Evolutionary conservation across 2,888 invertebrate species (phyloP), one percentile per base, ranked within the genome.

Genomic region (Tanytarsus gracilentus): DNA sequence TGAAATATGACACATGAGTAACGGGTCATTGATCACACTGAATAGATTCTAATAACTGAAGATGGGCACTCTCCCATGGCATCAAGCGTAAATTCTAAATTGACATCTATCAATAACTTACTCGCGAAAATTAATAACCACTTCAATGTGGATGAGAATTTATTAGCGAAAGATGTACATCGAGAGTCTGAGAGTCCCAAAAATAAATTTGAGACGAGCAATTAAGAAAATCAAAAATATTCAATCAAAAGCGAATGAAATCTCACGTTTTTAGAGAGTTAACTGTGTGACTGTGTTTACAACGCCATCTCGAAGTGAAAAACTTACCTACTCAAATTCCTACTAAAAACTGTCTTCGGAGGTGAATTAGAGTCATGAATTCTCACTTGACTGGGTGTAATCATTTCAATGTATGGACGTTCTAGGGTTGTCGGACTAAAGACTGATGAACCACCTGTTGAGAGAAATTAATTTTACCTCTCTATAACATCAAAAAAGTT

Each of bases 321-420:
- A 27, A 27, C 50, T 26, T 14, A 53, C 53, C 36, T 53, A 11
- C 39, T 53, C n/a, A n/a, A n/a, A n/a, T 23, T 40, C n/a, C 25
- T 25, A 18, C 40, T 44, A 11, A 29, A 16, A 44, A 30, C 25
- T 18, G 11, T 29, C n/a, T 58, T 58, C 9, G 58, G 58, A n/a
- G 58, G 58, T 18, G 58, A 58, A 40, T 44, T 55, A 8, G 55
- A 48, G 70, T 88, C 87, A 68, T 88, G 88, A 66, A 87, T 85
- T 67, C 84, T 82, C 65, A 88, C 87, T 77, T 88, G 85, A 52
- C 80, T 81, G 7, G 87, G 83, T 69, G 86, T 84, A 67, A 89
- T 84, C 74, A 87, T 86, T 69, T 84, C 83, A 67, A 81, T 81
- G 65, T 80, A 78, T 4, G 69, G 70, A 33, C 75, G 76, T 62